Evolutionary conservation across 2,888 invertebrate genomes (phyloP).

Genomic region (Callimorpha dominula): DNA sequence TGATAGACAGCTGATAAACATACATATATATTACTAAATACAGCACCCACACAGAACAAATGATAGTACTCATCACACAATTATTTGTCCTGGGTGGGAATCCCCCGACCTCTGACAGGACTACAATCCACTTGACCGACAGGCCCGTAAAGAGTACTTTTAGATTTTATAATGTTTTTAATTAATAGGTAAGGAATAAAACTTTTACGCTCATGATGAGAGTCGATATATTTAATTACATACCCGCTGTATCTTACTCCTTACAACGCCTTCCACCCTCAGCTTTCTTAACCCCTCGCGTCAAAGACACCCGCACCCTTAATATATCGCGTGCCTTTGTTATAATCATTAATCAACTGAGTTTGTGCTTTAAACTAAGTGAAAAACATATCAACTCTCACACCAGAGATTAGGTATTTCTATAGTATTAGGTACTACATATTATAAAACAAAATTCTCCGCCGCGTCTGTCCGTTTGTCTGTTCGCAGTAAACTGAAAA

Average conservation of each 20-base stretch:
- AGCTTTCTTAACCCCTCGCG: constrained; percentile 66
- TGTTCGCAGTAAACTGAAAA: too few relatives aligned
- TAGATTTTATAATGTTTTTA: too few relatives aligned
- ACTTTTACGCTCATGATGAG: not conserved
- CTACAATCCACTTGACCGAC: too few relatives aligned
- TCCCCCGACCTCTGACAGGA: too few relatives aligned
- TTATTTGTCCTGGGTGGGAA: too few relatives aligned
- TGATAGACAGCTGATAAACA: too few relatives aligned
- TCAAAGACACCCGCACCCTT: constrained; percentile 72
- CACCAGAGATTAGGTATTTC: not conserved
- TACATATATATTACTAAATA: too few relatives aligned
- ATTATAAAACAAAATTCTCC: too few relatives aligned
- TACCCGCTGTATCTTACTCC: constrained; percentile 24
- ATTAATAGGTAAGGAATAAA: not conserved
- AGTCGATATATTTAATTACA: not conserved
- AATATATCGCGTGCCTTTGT: constrained; percentile 82
- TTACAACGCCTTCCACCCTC: constrained; percentile 43
- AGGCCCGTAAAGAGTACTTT: too few relatives aligned
- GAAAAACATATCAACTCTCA: constrained; percentile 19
- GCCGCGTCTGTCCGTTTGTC: too few relatives aligned
- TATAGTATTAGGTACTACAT: not conserved
- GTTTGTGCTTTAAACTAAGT: constrained; percentile 26
- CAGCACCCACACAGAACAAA: too few relatives aligned
- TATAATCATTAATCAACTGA: constrained; percentile 75
- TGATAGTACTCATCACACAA: too few relatives aligned